Conservation (phyloP, 2,888 invertebrate genomes). For the Uloborus plumipes region DNA sequence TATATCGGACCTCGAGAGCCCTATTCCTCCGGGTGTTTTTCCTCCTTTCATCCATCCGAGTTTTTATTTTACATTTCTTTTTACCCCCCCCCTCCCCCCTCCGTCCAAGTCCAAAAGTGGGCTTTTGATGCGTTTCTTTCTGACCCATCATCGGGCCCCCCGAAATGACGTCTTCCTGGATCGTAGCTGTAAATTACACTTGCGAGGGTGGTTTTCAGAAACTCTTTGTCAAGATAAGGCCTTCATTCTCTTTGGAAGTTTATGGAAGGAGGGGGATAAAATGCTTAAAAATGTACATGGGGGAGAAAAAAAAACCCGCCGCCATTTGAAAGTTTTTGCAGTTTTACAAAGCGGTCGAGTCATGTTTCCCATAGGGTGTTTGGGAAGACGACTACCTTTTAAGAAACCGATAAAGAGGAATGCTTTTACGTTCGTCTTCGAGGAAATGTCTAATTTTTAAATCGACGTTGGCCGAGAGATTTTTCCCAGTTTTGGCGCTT, state of each 20-base stretch:
- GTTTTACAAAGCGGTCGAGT: not conserved
- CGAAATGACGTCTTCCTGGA: constrained; percentile 58
- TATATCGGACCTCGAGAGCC: constrained; percentile 19
- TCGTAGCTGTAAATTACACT: constrained; percentile 52
- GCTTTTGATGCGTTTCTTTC: not conserved
- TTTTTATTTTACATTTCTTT: constrained; percentile 2
- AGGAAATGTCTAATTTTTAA: constrained; percentile 62
- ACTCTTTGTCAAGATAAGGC: constrained; percentile 52
- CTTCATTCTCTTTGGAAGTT: constrained; percentile 8
- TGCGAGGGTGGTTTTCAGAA: constrained; percentile 53
- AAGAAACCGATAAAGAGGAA: constrained; percentile 25
- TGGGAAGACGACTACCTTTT: constrained; percentile 10
- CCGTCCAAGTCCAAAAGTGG: not conserved
- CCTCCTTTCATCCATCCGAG: not conserved
- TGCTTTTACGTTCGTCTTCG: constrained; percentile 25
- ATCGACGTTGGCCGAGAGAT: constrained; percentile 15
- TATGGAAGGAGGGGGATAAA: too few species aligned
- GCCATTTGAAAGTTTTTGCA: constrained; percentile 10
- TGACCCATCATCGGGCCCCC: constrained; percentile 53
- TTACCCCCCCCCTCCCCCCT: not conserved
- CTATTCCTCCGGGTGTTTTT: constrained; percentile 44
- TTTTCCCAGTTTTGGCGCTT: constrained; percentile 14
- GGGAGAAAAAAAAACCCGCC: not conserved
- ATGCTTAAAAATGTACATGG: too few species aligned
- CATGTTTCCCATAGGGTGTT: constrained; percentile 44